A percentile compares a stretch with the other conserved stretches of the same genome.
Conservation (phyloP, 1,140 invertebrate species). For the Aphaenogaster ashmeadi region DNA sequence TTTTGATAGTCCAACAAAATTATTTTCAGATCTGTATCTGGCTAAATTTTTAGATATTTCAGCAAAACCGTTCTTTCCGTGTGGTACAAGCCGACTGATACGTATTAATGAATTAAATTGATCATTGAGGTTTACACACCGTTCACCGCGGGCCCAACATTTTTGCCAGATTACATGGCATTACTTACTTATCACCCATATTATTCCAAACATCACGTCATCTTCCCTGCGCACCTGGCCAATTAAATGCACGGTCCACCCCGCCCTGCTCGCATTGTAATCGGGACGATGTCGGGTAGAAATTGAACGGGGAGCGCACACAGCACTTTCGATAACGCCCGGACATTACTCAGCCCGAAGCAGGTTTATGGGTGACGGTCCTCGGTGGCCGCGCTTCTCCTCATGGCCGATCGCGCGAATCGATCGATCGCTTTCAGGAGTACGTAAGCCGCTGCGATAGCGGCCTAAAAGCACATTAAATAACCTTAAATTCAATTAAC, state of each 20-base stretch:
- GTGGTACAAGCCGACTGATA: neutral
- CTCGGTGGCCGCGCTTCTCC: slow-evolving; percentile 38
- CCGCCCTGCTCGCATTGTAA: slow-evolving; percentile 69
- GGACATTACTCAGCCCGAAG: slow-evolving; percentile 72
- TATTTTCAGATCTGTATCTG: no score
- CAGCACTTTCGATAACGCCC: slow-evolving; percentile 74
- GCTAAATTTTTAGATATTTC: no score
- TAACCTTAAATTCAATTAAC: slow-evolving; percentile 87
- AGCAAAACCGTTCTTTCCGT: no score
- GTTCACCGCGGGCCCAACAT: neutral
- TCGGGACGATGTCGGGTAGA: slow-evolving; percentile 72
- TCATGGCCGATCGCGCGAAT: slow-evolving; percentile 40
- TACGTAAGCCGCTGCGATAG: slow-evolving; percentile 71
- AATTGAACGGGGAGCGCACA: slow-evolving; percentile 66
- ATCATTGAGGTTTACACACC: slow-evolving; percentile 27
- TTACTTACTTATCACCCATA: slow-evolving; percentile 55
- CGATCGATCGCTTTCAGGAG: slow-evolving; percentile 72
- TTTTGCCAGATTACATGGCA: slow-evolving; percentile 52
- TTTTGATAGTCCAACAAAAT: no score
- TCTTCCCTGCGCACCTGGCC: slow-evolving; percentile 55
- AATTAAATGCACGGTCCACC: slow-evolving; percentile 67
- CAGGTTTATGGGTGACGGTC: slow-evolving; percentile 77
- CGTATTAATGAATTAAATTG: slow-evolving; percentile 39
- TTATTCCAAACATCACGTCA: slow-evolving; percentile 57
- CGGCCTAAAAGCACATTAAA: slow-evolving; percentile 84